Evolutionary conservation across 2,888 invertebrate genomes (phyloP), one percentile per base, ranked within the genome.

Genomic region (Plagodis dolabraria): DNA sequence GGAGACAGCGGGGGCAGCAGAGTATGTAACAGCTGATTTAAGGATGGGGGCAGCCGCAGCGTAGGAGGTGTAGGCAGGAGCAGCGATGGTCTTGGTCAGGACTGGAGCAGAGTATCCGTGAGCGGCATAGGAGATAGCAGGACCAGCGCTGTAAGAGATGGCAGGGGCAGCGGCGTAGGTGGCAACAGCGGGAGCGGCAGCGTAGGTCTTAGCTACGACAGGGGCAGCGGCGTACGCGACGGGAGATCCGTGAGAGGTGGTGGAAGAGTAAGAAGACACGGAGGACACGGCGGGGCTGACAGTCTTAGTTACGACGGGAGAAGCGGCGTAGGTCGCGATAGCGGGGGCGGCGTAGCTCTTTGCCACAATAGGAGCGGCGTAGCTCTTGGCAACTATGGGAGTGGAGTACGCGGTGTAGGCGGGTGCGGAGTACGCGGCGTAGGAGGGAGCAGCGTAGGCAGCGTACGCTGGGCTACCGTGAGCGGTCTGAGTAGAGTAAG

Each of bases 101-200:
- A 79, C 69, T 22, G 81, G 75, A 62, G 79, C 74, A 60, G 76
- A 71, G 65, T 75, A 70, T 76, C 67, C 52, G 77, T 76, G 47
- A 6, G 93, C 93, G 56, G 92, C 77, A 72, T 86, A 86, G 64
- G 89, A 84, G 40, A 80, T 76, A 55, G 79, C 74, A 49, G 83
- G 84, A 33, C 80, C 71, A 40, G 80, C 81, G 72, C 81, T 75
- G 53, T 82, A 81, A 65, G 86, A 82, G 34, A 80, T 75, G 10
- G 80, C 79, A 9, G 81, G 80, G 38, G 80, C 74, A 10, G 76
- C 72, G 50, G 76, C 68, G 64, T 70, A 70, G 8, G 69, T 65
- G 88, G 77, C 72, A 55, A 76, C 61, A 38, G 77, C 72, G 35
- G 83, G 79, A 42, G 80, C 40, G 8, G 79, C 71, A 48, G 85